Evolutionary conservation across 2,888 invertebrate genomes (phyloP).

Genomic region (Empis stercorea): DNA sequence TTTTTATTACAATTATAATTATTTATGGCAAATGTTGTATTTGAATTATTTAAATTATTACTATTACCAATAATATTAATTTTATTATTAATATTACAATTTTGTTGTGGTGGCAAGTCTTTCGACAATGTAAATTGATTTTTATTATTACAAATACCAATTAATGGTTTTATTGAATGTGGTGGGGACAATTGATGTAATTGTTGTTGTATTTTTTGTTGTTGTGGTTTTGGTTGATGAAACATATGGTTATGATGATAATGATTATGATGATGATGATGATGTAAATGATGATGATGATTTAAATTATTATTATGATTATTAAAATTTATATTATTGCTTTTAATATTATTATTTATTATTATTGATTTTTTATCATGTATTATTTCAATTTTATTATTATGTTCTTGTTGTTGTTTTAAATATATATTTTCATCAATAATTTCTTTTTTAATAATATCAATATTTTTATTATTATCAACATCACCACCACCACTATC

Average conservation of each 20-base stretch:
- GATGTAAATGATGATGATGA: constrained; percentile 6
- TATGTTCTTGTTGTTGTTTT: neutral
- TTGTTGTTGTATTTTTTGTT: neutral
- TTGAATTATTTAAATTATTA: neutral
- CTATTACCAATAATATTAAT: neutral
- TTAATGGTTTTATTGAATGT: neutral
- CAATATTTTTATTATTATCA: too few relatives aligned
- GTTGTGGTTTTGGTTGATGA: neutral
- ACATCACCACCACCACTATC: too few relatives aligned
- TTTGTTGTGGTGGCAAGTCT: neutral
- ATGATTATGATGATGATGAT: constrained; percentile 11
- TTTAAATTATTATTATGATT: constrained; percentile 10
- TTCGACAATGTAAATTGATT: too few relatives aligned
- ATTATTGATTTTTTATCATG: too few relatives aligned
- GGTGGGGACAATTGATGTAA: neutral
- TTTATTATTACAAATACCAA: too few relatives aligned
- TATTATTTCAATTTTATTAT: too few relatives aligned
- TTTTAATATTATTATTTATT: neutral
- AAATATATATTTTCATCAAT: neutral
- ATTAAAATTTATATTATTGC: neutral
- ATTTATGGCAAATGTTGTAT: constrained; percentile 10
- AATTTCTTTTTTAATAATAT: too few relatives aligned
- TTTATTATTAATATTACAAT: neutral
- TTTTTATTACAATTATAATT: constrained; percentile 13
- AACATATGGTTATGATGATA: constrained; percentile 5